phyloP scores from a whole-genome alignment of 2,888 invertebrate genomes.

The Yponomeuta plumbellus region DNA sequence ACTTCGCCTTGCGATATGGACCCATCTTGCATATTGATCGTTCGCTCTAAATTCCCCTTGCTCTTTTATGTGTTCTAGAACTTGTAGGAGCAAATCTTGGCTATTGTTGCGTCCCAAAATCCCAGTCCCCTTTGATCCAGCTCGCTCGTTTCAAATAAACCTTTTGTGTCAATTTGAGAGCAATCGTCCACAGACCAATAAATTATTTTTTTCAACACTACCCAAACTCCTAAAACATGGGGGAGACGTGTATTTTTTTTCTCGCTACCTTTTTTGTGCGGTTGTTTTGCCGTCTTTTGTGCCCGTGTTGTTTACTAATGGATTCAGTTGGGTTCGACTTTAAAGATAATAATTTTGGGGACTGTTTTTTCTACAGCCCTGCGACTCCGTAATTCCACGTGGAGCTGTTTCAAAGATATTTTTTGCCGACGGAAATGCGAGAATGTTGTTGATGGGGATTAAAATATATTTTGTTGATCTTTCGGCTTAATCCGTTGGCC shows the following conservation, averaged over 20 bases:
- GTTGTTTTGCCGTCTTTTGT: slow-evolving; percentile 73
- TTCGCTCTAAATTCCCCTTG: no score
- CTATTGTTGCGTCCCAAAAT: no score
- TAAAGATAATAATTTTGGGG: slow-evolving; percentile 67
- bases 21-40: slow-evolving; percentile 2
- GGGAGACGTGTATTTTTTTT: slow-evolving; percentile 67
- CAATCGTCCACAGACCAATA: background rate
- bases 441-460: slow-evolving; percentile 66
- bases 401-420: slow-evolving; percentile 53
- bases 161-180: background rate
- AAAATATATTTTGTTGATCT: slow-evolving; percentile 72
- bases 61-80: no score
- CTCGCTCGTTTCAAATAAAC: background rate
- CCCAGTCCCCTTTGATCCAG: background rate
- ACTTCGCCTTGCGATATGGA: background rate
- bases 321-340: slow-evolving; percentile 74
- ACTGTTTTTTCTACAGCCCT: slow-evolving; percentile 51
- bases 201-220: slow-evolving; percentile 6
- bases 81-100: no score
- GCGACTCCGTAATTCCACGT: slow-evolving; percentile 32
- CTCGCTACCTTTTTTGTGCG: slow-evolving; percentile 45
- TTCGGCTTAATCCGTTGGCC: slow-evolving; percentile 62
- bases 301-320: slow-evolving; percentile 76
- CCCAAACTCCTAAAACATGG: slow-evolving; percentile 39
- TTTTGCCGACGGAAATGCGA: slow-evolving; percentile 72